Evolutionary conservation across 2,888 invertebrate species (phyloP).

Genomic region (Pseudococcus longispinus): DNA sequence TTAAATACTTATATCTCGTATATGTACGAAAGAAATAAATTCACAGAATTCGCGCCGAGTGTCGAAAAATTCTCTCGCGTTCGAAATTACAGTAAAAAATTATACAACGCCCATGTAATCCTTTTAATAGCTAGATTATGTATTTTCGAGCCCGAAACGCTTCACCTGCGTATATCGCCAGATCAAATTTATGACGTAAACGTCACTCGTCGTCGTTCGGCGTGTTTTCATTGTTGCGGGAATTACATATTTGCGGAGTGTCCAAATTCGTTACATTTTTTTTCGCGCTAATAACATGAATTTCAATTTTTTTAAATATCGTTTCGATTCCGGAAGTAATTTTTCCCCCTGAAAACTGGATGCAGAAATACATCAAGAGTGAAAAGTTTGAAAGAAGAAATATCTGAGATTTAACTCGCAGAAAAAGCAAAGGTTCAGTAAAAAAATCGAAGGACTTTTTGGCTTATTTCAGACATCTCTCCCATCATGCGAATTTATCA

Average conservation of each 20-base stretch:
- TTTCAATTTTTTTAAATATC: background rate
- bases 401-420: too few relatives aligned
- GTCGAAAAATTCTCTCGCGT: background rate
- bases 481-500: too few relatives aligned
- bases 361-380: background rate
- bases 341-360: background rate
- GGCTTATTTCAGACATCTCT: too few relatives aligned
- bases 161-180: background rate
- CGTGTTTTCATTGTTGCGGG: background rate
- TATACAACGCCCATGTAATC: background rate
- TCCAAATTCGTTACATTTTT: background rate
- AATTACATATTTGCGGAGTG: background rate
- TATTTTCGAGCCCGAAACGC: background rate
- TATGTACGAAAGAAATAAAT: background rate
- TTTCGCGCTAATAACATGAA: background rate
- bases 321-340: background rate
- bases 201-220: background rate
- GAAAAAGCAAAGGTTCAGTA: too few relatives aligned
- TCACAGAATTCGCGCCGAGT: background rate
- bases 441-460: too few relatives aligned
- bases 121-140: background rate
- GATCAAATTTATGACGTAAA: background rate
- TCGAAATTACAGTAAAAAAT: background rate
- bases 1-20: background rate
- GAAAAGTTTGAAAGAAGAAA: too few relatives aligned